phyloP scores from a whole-genome alignment of 2,797 vertebrate genomes.

The Lithobates pipiens region DNA sequence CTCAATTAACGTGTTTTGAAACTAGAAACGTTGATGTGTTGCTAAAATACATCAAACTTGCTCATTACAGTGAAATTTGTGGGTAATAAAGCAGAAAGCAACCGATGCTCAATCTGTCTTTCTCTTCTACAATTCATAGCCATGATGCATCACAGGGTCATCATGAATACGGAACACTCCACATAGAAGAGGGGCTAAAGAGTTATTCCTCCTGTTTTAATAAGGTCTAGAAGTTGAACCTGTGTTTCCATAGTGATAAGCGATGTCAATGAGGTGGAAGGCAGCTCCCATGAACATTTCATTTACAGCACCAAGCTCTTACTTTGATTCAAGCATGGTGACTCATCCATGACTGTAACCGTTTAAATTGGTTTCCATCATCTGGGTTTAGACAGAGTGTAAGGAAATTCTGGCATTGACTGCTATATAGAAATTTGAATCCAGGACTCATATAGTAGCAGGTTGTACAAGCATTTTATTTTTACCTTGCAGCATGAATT shows the following conservation, averaged over 20 bases:
- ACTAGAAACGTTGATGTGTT: neutral
- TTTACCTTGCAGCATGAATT: too few species aligned
- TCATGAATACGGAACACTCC: slow-evolving; percentile 41
- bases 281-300: slow-evolving; percentile 47
- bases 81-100: neutral
- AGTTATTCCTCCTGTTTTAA: slow-evolving; percentile 28
- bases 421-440: neutral
- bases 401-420: neutral
- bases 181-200: slow-evolving; percentile 18
- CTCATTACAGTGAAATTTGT: neutral
- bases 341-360: slow-evolving; percentile 38
- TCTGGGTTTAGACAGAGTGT: neutral
- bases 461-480: too few species aligned
- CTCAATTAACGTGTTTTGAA: neutral
- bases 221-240: slow-evolving; percentile 37
- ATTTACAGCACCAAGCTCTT: slow-evolving; percentile 49
- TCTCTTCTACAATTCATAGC: slow-evolving; percentile 12
- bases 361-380: slow-evolving; percentile 24
- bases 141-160: slow-evolving; percentile 44
- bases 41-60: neutral
- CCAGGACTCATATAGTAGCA: too few species aligned
- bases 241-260: slow-evolving; percentile 51
- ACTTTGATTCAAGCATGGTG: slow-evolving; percentile 38
- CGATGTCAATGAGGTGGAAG: slow-evolving; percentile 17
- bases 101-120: neutral